phyloP scores from a whole-genome alignment of 2,113 vertebrate species.

The Plectropomus leopardus region DNA sequence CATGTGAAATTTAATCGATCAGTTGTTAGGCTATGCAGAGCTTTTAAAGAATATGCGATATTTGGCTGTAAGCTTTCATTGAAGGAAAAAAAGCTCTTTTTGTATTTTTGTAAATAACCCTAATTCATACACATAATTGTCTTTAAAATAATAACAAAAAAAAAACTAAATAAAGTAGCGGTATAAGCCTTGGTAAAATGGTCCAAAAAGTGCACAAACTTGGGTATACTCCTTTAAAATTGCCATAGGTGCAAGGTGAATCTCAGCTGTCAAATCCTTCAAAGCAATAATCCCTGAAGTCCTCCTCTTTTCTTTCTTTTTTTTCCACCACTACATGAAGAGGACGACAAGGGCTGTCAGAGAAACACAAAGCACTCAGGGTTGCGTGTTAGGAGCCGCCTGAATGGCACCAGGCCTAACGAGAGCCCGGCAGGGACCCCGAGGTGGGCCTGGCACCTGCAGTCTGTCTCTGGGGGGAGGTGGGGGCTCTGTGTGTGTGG shows the following conservation, averaged over 20 bases:
- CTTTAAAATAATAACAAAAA: no score
- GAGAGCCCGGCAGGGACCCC: constrained; percentile 74
- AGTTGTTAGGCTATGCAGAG: no score
- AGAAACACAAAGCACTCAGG: constrained; percentile 75
- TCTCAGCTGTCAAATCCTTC: constrained; percentile 41
- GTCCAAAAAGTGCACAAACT: background rate
- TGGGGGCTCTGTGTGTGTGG: constrained; percentile 19
- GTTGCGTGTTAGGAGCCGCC: constrained; percentile 74
- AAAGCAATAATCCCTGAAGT: constrained; percentile 60
- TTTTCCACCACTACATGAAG: constrained; percentile 37
- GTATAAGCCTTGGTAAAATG: background rate
- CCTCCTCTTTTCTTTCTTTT: constrained; percentile 26
- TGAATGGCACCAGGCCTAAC: constrained; percentile 78
- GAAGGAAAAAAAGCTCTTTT: no score
- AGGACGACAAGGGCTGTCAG: constrained; percentile 71
- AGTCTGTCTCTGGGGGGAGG: constrained; percentile 63
- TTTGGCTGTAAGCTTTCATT: no score
- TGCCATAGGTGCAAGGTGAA: constrained; percentile 6
- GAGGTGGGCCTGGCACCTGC: constrained; percentile 77
- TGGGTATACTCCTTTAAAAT: background rate
- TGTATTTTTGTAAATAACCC: no score
- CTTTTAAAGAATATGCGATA: no score
- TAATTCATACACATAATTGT: no score
- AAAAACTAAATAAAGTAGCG: no score
- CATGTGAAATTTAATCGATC: no score